Conservation (phyloP, 2,888 invertebrate genomes). For the Plagodis pulveraria region DNA sequence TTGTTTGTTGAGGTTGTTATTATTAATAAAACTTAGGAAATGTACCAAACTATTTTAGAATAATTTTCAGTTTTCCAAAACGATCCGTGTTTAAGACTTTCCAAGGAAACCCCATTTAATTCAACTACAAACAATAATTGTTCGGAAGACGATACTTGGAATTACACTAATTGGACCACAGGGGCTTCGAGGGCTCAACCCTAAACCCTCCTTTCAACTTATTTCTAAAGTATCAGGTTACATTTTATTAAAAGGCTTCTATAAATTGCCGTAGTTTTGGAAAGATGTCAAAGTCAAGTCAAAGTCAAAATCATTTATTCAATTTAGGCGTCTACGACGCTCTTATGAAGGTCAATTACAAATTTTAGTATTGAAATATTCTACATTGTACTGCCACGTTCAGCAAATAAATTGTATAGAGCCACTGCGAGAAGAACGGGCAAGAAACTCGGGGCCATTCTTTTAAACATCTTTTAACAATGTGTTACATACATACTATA, state of each 20-base stretch:
- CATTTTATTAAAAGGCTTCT: conserved; percentile 22
- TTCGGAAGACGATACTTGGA: conserved; percentile 35
- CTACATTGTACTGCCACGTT: too few relatives aligned
- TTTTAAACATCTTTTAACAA: too few relatives aligned
- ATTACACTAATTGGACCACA: conserved; percentile 43
- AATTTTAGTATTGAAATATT: too few relatives aligned
- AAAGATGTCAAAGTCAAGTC: too few relatives aligned
- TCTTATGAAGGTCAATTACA: too few relatives aligned
- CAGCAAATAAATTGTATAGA: too few relatives aligned
- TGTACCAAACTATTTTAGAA: not conserved
- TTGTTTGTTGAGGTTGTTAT: too few relatives aligned
- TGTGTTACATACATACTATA: too few relatives aligned
- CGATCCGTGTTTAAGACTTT: conserved; percentile 6
- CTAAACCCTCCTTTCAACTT: conserved; percentile 21
- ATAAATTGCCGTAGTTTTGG: conserved; percentile 17
- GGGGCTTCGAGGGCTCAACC: conserved; percentile 29
- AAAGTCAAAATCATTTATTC: too few relatives aligned
- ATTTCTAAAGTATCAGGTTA: conserved; percentile 35
- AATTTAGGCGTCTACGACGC: too few relatives aligned
- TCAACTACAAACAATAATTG: conserved; percentile 36
- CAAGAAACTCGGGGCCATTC: too few relatives aligned
- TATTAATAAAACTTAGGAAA: not conserved
- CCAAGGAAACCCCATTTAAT: conserved; percentile 26
- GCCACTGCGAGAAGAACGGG: too few relatives aligned
- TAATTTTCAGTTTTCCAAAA: conserved; percentile 11